Base-by-base conservation (phyloP, 2,888 invertebrate genomes). In the Allophyes oxyacanthae region DNA sequence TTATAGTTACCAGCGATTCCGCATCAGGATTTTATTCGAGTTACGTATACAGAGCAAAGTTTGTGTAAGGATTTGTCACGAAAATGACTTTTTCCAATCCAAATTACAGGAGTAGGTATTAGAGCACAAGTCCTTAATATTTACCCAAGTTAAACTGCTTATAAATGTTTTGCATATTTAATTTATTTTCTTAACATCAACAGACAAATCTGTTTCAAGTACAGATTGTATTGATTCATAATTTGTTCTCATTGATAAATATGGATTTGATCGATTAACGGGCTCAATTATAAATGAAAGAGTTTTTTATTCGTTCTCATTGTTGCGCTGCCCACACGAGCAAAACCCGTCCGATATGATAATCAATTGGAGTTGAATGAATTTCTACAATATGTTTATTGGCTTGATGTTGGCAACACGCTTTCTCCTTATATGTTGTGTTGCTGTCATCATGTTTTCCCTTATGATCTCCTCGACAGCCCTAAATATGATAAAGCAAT, bases 341-440 rank as follows among this genome's bases (percentile, higher is more conserved):
- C 57, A 65, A 73, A 85, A 84, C 85, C 77, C 71, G 85, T 79
- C 63, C 60, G 65, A 65, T 82, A 83, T 83, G 80, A 78, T 82
- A 82, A 84, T 86, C 74, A 77, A 81, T 83, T 65, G 62, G 64
- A 75, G 75, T 79, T 70, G 74, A 71, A 73, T 69, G 58, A 70
- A 58, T 76, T 69, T 63, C 71, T 72, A 75, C 72, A 20, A 20
- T 20, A 65, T 59, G 60, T 73, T 75, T 71, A 73, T 77, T 74
- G 63, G 65, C 76, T 75, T 82, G 70, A 79, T 81, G 75, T 77
- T 75, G 64, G 69, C 63, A 71, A 63, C 63, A 51, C 48, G 79
- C 86, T 86, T 86, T 87, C 86, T 81, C 85, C 77, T 65, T 74
- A 79, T 80, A 69, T 76, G 64, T 62, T 41, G 36, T 56, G 42